phyloP scores from a whole-genome alignment of 2,888 invertebrate genomes.

The Branchipolynoe longqiensis region DNA sequence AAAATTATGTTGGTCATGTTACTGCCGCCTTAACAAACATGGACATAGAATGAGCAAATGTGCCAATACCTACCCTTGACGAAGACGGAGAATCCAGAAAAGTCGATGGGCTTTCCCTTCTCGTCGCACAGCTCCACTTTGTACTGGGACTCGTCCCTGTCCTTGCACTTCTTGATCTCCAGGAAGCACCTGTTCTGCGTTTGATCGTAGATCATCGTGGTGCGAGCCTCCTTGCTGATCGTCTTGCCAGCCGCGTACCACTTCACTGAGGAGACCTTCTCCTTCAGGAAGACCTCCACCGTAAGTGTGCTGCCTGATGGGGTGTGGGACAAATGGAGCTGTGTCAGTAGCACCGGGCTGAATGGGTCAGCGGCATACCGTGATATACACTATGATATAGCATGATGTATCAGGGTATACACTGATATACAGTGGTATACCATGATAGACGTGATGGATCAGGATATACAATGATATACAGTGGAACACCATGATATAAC shows the following conservation, averaged over 20 bases:
- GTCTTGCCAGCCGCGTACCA: conserved; percentile 94
- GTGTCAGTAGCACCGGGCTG: too few relatives aligned
- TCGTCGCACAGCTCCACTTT: conserved; percentile 94
- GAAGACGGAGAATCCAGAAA: conserved; percentile 96
- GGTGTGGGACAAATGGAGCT: too few relatives aligned
- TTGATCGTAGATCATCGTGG: conserved; percentile 86
- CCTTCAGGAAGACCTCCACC: conserved; percentile 88
- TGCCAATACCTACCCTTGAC: conserved; percentile 89
- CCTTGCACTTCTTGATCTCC: conserved; percentile 96
- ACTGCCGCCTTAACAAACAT: neutral
- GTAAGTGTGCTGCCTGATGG: conserved; percentile 67
- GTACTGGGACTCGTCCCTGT: conserved; percentile 98
- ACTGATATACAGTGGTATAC: too few relatives aligned
- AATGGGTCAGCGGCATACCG: too few relatives aligned
- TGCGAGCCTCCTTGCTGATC: conserved; percentile 94
- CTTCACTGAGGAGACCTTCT: conserved; percentile 90
- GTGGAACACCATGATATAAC: too few relatives aligned
- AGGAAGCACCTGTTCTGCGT: conserved; percentile 83
- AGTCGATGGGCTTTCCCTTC: conserved; percentile 92
- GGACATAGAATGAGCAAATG: too few relatives aligned
- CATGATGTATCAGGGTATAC: too few relatives aligned
- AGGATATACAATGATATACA: too few relatives aligned
- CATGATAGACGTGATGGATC: too few relatives aligned
- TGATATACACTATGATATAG: too few relatives aligned
- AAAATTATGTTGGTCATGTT: too few relatives aligned